Evolutionary conservation across 2,113 vertebrate species (phyloP).

Genomic region (Andinoacara biseriatus): DNA sequence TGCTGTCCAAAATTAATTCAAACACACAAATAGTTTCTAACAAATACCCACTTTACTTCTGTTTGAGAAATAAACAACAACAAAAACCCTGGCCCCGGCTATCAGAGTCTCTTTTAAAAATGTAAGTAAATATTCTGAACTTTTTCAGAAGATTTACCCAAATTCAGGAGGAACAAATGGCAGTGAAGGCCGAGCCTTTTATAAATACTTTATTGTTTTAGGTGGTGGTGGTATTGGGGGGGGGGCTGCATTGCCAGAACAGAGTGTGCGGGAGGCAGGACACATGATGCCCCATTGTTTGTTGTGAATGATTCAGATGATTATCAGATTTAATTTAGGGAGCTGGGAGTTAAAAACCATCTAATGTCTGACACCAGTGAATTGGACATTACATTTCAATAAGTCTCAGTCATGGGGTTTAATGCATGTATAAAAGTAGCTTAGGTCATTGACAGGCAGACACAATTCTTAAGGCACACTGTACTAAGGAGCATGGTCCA

Average conservation of each 20-base stretch:
- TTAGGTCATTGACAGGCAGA: neutral
- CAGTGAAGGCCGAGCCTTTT: neutral
- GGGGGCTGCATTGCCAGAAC: neutral
- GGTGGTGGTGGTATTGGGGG: neutral
- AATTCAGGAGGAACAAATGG: neutral
- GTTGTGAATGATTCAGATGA: neutral
- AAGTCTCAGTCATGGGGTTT: neutral
- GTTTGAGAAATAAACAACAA: too few relatives aligned
- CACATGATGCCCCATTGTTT: neutral
- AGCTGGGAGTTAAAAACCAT: neutral
- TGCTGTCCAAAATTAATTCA: neutral
- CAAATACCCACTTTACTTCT: neutral
- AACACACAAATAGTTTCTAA: neutral
- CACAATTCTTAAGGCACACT: neutral
- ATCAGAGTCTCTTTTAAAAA: neutral
- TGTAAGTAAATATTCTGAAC: neutral
- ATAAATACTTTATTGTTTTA: neutral
- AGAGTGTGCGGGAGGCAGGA: neutral
- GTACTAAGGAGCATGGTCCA: neutral
- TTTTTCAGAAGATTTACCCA: neutral
- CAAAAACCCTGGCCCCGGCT: too few relatives aligned
- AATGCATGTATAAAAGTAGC: neutral
- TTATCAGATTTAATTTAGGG: neutral
- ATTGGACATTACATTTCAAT: neutral
- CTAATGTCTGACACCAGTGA: neutral